A percentile compares a stretch with the other conserved stretches of the same genome.
Evolutionary conservation across 2,888 invertebrate species (phyloP).

Genomic region (Crioceris asparagi): DNA sequence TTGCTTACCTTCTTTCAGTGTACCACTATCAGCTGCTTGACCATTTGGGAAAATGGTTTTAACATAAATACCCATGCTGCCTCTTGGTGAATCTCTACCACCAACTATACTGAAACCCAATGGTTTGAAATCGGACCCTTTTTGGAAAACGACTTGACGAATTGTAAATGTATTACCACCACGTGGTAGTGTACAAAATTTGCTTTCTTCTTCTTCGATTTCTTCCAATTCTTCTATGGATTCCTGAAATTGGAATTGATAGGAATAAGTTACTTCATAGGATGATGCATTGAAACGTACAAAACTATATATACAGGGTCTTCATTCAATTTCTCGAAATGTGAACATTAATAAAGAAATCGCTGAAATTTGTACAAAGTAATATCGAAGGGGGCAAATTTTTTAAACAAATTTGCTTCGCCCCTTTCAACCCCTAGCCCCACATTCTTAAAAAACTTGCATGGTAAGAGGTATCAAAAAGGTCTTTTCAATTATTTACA

Average conservation of each 20-base stretch:
- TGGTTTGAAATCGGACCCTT: slow-evolving; percentile 75
- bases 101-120: slow-evolving; percentile 86
- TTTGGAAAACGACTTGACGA: slow-evolving; percentile 49
- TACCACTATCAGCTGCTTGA: slow-evolving; percentile 75
- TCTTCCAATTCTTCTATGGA: slow-evolving; percentile 39
- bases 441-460: no score
- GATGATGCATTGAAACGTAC: no score
- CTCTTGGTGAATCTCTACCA: slow-evolving; percentile 78
- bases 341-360: no score
- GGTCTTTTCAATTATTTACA: no score
- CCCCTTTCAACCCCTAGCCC: no score
- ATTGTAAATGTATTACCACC: slow-evolving; percentile 46
- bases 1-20: slow-evolving; percentile 67
- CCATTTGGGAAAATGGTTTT: slow-evolving; percentile 80
- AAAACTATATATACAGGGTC: no score
- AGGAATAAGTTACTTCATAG: no score
- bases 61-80: slow-evolving; percentile 81
- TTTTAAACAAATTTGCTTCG: no score
- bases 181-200: slow-evolving; percentile 49
- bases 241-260: slow-evolving; percentile 25
- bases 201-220: slow-evolving; percentile 42
- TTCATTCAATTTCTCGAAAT: no score
- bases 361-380: no score
- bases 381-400: no score
- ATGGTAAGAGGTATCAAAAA: no score